Evolutionary conservation across 2,888 invertebrate genomes (phyloP), one percentile per base, ranked within the genome.

Genomic region (Drosophila dives): DNA sequence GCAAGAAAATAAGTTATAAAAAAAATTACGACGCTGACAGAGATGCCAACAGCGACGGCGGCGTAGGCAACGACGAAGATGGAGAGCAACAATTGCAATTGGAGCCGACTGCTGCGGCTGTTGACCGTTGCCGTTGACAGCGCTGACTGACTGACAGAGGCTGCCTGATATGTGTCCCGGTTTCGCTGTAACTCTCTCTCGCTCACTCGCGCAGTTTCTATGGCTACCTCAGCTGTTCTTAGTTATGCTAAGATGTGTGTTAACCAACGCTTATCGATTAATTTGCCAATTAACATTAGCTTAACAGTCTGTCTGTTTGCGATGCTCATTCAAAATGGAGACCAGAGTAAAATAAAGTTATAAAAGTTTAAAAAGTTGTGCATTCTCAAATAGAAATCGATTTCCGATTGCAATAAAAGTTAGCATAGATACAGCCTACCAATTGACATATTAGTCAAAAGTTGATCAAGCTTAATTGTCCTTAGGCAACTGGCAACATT

Each of bases 41-140:
- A 32, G 75, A 75, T 64, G 71, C 64, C 76, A 64, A 40, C 64
- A 60, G 50, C 61, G 38, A 54, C 59, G 59, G 69, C 72, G 45
- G 36, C 65, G 54, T 49, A 50, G 36, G 63, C 65, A 34, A 38
- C 55, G 58, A 62, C 48, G 40, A 66, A 45, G 67, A 81, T 61
- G 63, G 72, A 77, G 68, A 48, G 42, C 79, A 70, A 62, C 64
- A 51, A 51, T 42, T 48, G 38, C 77, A 71, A 67, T 62, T 55
- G 64, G 29, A 79, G 55, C 59, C 50, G 36, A 15, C 23, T 38
- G 42, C 75, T 66, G 75, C 77, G 72, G 72, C 71, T 82, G 82
- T 77, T 84, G 83, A 84, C 84, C 83, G 86, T 63, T 72, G 68
- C 23, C 36, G 38, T 45, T 50, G 33, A 11, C 34, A 59, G n/a